Evolutionary conservation across 2,888 invertebrate genomes (phyloP), one percentile per base, ranked within the genome.

Genomic region (Pinctada fucata): DNA sequence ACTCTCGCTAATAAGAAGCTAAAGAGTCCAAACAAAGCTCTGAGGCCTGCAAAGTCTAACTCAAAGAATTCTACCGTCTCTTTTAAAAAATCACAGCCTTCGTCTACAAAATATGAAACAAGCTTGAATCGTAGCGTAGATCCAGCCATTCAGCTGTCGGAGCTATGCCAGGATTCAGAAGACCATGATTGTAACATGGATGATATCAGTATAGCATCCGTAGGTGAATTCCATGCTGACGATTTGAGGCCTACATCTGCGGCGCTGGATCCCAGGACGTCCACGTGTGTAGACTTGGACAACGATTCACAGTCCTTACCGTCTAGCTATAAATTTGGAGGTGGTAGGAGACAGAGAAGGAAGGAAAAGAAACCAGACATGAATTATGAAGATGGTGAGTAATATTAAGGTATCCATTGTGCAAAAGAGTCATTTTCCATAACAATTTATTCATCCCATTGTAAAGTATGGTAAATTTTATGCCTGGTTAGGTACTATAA

Each of bases 101-200:
- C 72, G 2, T 45, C 16, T 16, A 16, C 16, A 72, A 52, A 3
- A 13, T 13, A 45, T 51, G 16, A 49, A 49, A n/a, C 3, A 52
- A 13, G 47, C n/a, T 72, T 78, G 50, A 87, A 87, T 79, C 82
- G 85, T 13, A 87, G 87, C 75, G 45, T 87, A 31, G 87, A 86
- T 49, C 87, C 87, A 66, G 84, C 78, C 65, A 82, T 83, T 10
- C 82, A 84, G 49, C 78, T 87, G 47, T 83, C 86, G 10, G 68
- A 83, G 71, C 75, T 81, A 63, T 86, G 86, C 76, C 74, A 75
- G 65, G 84, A 83, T 48, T 83, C 84, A 58, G 58, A 58, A 0
- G 13, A 13, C 13, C 58, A 58, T 58, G 13, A 58, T 6, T 6
- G 13, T 10, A 6, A 58, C 8, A 13, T 10, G 8, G 47, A 64